Conservation (phyloP, 1,140 invertebrate species). For the Magallana ariakensis region DNA sequence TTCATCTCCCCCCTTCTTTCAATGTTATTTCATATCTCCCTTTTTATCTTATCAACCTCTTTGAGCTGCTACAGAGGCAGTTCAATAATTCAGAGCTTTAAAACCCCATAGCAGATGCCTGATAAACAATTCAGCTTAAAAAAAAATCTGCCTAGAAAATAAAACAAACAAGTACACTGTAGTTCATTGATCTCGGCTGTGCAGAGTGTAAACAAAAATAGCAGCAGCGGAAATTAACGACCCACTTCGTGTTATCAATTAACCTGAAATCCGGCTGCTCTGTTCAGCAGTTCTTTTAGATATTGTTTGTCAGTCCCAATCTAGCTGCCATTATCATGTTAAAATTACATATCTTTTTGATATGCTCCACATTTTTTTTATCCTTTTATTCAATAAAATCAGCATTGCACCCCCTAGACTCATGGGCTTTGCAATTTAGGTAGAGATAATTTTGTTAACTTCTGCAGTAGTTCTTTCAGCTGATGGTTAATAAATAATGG, state of each 20-base stretch:
- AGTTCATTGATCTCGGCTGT: slow-evolving; percentile 23
- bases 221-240: slow-evolving; percentile 30
- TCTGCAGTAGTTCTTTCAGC: background rate
- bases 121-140: slow-evolving; percentile 4
- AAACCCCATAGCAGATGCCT: slow-evolving; percentile 1
- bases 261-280: slow-evolving; percentile 19
- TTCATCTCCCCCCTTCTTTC: background rate
- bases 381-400: background rate
- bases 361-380: background rate
- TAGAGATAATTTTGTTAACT: background rate
- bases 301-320: no score
- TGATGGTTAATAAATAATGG: background rate
- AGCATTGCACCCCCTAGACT: no score
- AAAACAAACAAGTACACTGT: slow-evolving; percentile 24
- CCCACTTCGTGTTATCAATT: slow-evolving; percentile 30
- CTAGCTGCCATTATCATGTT: background rate
- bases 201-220: slow-evolving; percentile 27
- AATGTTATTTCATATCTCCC: background rate
- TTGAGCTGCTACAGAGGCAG: background rate
- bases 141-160: slow-evolving; percentile 19
- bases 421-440: background rate
- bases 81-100: background rate
- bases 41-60: slow-evolving; percentile 5
- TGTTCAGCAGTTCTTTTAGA: background rate
- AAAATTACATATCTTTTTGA: background rate